Evolutionary conservation across 2,888 invertebrate species (phyloP).

Genomic region (Dinocampus coccinellae): DNA sequence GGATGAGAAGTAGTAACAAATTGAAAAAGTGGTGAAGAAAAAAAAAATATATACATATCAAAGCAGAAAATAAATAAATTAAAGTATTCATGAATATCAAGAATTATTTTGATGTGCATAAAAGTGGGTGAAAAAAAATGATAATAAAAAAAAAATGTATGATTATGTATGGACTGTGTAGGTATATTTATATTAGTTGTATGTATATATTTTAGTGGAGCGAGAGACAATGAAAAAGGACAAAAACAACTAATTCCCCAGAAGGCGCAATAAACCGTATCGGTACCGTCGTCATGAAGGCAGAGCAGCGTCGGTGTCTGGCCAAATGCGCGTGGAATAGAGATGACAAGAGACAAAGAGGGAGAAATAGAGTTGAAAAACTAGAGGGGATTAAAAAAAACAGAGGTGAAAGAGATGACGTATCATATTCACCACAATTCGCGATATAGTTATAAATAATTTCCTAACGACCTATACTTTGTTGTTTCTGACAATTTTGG

Average conservation of each 20-base stretch:
- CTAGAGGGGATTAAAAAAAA: background rate
- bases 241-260: conserved; percentile 32
- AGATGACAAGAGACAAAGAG: background rate
- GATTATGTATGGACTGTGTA: background rate
- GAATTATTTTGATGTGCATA: background rate
- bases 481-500: conserved; percentile 34
- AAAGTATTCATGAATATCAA: background rate
- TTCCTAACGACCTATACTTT: conserved; percentile 33
- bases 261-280: conserved; percentile 43
- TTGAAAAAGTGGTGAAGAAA: background rate
- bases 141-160: conserved; percentile 41
- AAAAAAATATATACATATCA: conserved; percentile 2
- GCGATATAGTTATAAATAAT: conserved; percentile 40
- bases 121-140: conserved; percentile 4
- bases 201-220: background rate
- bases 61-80: conserved; percentile 16
- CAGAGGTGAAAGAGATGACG: conserved; percentile 13
- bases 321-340: background rate
- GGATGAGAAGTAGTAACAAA: conserved; percentile 20
- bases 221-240: background rate
- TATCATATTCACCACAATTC: conserved; percentile 26
- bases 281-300: conserved; percentile 28
- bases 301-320: background rate
- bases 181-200: background rate
- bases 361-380: background rate